phyloP scores from a whole-genome alignment of 1,140 invertebrate genomes.

The Sminthurinus signatus region DNA sequence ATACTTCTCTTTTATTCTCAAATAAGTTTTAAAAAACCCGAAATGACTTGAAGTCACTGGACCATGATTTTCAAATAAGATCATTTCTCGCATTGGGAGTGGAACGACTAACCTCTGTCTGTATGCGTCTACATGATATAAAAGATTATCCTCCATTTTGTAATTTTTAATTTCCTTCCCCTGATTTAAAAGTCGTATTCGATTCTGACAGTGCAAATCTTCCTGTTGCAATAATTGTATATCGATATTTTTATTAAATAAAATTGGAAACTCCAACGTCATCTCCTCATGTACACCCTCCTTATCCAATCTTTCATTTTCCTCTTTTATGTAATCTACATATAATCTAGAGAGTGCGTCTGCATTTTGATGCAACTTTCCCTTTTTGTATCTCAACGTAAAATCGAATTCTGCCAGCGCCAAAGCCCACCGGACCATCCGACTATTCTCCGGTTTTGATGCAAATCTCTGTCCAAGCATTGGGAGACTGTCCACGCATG shows the following conservation, averaged over 20 bases:
- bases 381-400: constrained; percentile 12
- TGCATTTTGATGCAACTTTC: neutral
- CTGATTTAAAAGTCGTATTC: neutral
- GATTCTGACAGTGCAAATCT: neutral
- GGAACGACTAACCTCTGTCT: constrained; percentile 2
- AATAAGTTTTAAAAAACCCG: constrained; percentile 9
- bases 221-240: neutral
- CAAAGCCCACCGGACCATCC: constrained; percentile 41
- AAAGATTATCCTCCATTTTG: neutral
- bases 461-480: neutral
- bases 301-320: constrained; percentile 5
- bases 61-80: constrained; percentile 11
- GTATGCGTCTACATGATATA: neutral
- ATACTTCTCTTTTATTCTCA: neutral
- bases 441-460: constrained; percentile 24
- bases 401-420: constrained; percentile 18
- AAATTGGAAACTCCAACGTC: neutral
- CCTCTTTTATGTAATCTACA: neutral
- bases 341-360: constrained; percentile 36
- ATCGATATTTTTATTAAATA: neutral
- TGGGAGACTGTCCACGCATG: neutral
- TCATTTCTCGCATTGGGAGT: neutral
- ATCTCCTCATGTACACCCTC: neutral
- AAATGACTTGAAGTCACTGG: constrained; percentile 4
- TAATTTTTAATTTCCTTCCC: neutral